A percentile compares a stretch with the other conserved stretches of the same genome.
Conservation (phyloP, 2,797 vertebrate species). For the Leontocebus nigricollis region DNA sequence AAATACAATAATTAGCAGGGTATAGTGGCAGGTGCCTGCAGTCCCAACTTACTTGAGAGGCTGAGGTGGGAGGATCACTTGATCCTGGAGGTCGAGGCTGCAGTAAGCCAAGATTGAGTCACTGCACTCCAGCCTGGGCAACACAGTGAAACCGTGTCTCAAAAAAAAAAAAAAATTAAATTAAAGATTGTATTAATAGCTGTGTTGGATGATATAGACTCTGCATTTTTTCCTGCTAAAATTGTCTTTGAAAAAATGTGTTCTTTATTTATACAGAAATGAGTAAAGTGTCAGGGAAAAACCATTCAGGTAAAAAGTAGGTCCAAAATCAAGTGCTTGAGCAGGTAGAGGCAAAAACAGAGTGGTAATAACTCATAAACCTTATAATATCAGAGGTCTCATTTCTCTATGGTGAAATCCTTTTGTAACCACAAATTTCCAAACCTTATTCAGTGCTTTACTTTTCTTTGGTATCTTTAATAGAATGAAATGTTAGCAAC, state of each 20-base stretch:
- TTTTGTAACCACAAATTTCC: conserved; percentile 9
- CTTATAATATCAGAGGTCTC: not conserved
- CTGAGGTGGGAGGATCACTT: no score
- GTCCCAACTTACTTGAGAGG: no score
- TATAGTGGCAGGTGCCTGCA: no score
- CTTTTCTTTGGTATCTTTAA: not conserved
- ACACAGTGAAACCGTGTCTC: no score
- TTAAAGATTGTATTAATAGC: not conserved
- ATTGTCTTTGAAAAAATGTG: conserved; percentile 1
- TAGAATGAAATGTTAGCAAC: not conserved
- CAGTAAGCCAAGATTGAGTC: no score
- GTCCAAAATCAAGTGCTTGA: not conserved
- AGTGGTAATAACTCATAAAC: not conserved
- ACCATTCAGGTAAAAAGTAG: not conserved
- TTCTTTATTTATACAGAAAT: conserved; percentile 4
- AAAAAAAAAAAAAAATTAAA: not conserved
- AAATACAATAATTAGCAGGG: no score
- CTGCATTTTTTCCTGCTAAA: conserved; percentile 8
- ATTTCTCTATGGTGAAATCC: not conserved
- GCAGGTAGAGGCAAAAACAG: not conserved
- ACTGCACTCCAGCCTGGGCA: no score
- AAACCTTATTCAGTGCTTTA: not conserved
- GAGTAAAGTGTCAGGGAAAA: not conserved
- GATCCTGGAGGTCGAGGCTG: no score
- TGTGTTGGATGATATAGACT: not conserved